Evolutionary conservation across 2,797 vertebrate genomes (phyloP).

Genomic region (Ciconia nigra): DNA sequence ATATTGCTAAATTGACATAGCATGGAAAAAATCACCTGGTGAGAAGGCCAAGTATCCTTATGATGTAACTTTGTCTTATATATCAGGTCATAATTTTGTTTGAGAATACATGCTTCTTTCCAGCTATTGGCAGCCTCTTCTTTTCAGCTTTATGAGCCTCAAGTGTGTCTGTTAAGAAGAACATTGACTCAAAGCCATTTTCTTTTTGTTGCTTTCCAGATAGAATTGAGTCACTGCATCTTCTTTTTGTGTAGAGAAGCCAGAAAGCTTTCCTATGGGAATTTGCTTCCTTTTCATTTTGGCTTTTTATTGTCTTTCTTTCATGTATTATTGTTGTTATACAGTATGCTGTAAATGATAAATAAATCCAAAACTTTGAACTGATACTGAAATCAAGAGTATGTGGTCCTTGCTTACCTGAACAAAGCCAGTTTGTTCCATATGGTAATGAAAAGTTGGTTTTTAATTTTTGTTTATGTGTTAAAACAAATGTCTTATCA

Average conservation of each 20-base stretch:
- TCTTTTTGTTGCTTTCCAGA: not conserved
- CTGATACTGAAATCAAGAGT: not conserved
- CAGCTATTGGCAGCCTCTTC: conserved; percentile 10
- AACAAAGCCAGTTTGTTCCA: not conserved
- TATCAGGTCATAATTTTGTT: conserved; percentile 38
- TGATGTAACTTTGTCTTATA: conserved; percentile 23
- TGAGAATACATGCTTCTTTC: not conserved
- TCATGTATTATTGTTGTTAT: not conserved
- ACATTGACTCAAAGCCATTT: not conserved
- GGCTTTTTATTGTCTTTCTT: not conserved
- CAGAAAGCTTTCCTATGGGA: not conserved
- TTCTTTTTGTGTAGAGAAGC: not conserved
- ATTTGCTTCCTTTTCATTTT: conserved; percentile 1
- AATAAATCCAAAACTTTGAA: not conserved
- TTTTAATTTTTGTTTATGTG: not conserved
- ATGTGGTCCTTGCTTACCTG: not conserved
- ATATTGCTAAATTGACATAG: not conserved
- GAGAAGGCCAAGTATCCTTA: not conserved
- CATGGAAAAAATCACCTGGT: conserved; percentile 20
- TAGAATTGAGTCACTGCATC: not conserved
- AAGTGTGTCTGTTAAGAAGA: conserved; percentile 7
- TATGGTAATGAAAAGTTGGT: not conserved
- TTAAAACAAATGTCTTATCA: not conserved
- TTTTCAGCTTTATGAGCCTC: conserved; percentile 35
- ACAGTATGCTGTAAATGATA: not conserved